phyloP scores from a whole-genome alignment of 2,113 vertebrate genomes.

The Oophaga pumilio region DNA sequence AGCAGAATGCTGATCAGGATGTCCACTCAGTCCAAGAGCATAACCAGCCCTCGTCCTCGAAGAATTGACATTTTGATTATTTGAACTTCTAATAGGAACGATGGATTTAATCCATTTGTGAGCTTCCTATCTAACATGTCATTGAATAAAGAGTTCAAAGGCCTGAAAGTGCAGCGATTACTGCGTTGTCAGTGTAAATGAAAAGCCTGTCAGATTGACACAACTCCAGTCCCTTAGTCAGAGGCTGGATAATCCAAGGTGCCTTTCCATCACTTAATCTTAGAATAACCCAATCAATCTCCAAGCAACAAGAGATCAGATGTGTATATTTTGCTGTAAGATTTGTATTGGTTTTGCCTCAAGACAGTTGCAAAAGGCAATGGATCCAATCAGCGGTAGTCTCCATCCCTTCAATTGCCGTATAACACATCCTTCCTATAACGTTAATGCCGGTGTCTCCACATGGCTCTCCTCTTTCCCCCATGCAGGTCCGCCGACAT shows the following conservation, averaged over 20 bases:
- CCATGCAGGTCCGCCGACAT: too few species aligned
- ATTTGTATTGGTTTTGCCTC: neutral
- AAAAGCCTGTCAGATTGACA: neutral
- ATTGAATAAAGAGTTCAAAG: neutral
- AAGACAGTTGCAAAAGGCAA: neutral
- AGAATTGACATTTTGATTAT: neutral
- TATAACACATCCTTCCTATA: too few species aligned
- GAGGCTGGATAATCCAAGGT: constrained; percentile 1
- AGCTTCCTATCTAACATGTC: neutral
- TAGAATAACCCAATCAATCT: neutral
- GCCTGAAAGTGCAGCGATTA: neutral
- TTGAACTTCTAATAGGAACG: neutral
- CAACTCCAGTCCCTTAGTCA: neutral
- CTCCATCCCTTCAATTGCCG: too few species aligned
- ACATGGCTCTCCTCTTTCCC: too few species aligned
- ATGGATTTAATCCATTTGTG: neutral
- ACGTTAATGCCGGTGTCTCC: too few species aligned
- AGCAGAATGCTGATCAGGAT: too few species aligned
- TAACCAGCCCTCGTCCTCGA: neutral
- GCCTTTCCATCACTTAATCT: neutral
- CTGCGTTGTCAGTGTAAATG: neutral
- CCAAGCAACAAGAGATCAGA: neutral
- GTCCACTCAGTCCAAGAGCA: too few species aligned
- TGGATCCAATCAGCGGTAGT: too few species aligned
- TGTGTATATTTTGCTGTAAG: neutral